Conservation (phyloP, 2,888 invertebrate genomes). For the Netelia melanura region DNA sequence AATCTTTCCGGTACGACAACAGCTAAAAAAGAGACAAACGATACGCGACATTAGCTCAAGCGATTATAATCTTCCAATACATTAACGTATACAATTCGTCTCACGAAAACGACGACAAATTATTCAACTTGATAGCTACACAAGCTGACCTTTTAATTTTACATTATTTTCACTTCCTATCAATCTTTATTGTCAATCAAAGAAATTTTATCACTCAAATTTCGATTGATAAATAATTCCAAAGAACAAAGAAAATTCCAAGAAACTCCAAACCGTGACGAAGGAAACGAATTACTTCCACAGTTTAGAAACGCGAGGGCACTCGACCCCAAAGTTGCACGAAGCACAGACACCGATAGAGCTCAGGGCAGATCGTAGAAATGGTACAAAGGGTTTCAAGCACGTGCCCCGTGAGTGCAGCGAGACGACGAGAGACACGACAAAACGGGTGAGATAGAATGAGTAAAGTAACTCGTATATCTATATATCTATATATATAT, state of each 20-base stretch:
- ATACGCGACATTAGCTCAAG: slow-evolving; percentile 17
- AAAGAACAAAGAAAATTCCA: neutral
- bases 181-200: too few species aligned
- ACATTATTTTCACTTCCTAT: too few species aligned
- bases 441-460: slow-evolving; percentile 53
- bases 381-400: slow-evolving; percentile 19
- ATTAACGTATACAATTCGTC: too few species aligned
- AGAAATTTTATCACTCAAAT: too few species aligned
- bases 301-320: neutral
- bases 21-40: neutral
- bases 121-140: too few species aligned
- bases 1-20: slow-evolving; percentile 14
- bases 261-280: slow-evolving; percentile 12
- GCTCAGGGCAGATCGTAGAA: neutral
- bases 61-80: neutral
- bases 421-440: slow-evolving; percentile 34
- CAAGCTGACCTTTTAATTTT: too few species aligned
- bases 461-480: slow-evolving; percentile 43
- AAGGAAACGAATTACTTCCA: slow-evolving; percentile 4
- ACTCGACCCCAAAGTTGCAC: neutral
- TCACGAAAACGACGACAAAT: too few species aligned
- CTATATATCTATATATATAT: slow-evolving; percentile 12
- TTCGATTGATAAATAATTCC: neutral
- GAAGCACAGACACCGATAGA: neutral
- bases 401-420: slow-evolving; percentile 53